A percentile compares a stretch with the other conserved stretches of the same genome.
Evolutionary conservation across 2,797 vertebrate genomes (phyloP).

Genomic region (Gallinago stenura): DNA sequence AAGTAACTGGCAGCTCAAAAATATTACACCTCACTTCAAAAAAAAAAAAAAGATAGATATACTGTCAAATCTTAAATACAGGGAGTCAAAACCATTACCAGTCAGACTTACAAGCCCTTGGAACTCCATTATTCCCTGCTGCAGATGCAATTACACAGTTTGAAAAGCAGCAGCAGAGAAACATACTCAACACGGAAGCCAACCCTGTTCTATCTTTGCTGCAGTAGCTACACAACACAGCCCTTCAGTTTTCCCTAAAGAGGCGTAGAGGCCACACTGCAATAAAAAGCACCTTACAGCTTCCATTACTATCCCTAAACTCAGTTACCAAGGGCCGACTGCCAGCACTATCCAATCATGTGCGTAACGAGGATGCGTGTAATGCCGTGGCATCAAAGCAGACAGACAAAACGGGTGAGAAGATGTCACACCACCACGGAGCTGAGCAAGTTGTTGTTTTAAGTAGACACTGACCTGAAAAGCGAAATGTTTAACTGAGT

Average conservation of each 20-base stretch:
- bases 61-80: background rate
- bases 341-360: background rate
- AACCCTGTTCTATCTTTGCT: background rate
- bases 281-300: background rate
- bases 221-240: background rate
- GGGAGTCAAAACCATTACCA: background rate
- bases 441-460: slow-evolving; percentile 5
- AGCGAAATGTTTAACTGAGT: slow-evolving; percentile 7
- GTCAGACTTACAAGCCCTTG: background rate
- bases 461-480: slow-evolving; percentile 34
- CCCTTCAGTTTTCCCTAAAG: background rate
- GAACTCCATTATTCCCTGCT: background rate
- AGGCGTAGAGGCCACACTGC: background rate
- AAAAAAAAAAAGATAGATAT: background rate
- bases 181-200: background rate
- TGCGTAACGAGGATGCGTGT: background rate
- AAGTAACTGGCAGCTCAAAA: background rate
- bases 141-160: background rate
- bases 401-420: background rate
- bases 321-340: background rate
- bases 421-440: background rate
- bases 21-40: background rate
- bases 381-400: background rate
- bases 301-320: background rate
- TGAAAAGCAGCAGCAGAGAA: background rate